Base-by-base conservation (phyloP, 2,797 vertebrate genomes). In the Basileuterus tristriatus region DNA sequence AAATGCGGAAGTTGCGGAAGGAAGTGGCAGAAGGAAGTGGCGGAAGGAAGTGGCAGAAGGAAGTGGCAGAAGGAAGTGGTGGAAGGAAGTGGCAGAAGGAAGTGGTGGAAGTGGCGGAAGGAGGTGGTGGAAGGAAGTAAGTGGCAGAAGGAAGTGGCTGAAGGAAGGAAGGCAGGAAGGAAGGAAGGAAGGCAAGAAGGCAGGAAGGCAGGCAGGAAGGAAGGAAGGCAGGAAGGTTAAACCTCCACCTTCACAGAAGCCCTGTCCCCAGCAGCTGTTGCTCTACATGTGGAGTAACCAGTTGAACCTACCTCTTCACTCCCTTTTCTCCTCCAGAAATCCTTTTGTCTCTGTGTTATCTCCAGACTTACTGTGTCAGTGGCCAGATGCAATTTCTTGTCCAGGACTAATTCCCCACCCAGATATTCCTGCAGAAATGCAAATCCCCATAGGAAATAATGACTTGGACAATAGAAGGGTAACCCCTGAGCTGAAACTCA, bases 401-500 rank as follows among this genome's bases (percentile, higher is more conserved):
- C 63, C 47, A 69, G 30, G 15, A 8, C 43, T n/a, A 47, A n/a
- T 50, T 72, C 11, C 8, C 21, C 30, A 41, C 18, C 2, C 20
- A 58, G 36, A 11, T 17, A 44, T 21, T 64, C 46, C 34, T 76
- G 47, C 59, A 79, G n/a, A 76, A 87, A 70, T 34, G 9, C n/a
- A 70, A 46, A 15, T 23, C 20, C 29, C 4, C 2, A 20, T 0
- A 87, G 47, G 53, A 87, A 85, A 44, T 44, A 77, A 55, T 8
- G 14, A 53, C 37, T 60, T 34, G 19, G 30, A 71, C 47, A 32
- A 30, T 9, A 64, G 37, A 50, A 77, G 21, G 43, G 26, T 62
- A 96, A 83, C 68, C 44, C 43, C 29, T 55, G 46, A 80, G 76
- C 79, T 69, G 46, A 90, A 93, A 91, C 55, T 78, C 84, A 15